phyloP scores from a whole-genome alignment of 2,888 invertebrate species.

The Drosophila recens region DNA sequence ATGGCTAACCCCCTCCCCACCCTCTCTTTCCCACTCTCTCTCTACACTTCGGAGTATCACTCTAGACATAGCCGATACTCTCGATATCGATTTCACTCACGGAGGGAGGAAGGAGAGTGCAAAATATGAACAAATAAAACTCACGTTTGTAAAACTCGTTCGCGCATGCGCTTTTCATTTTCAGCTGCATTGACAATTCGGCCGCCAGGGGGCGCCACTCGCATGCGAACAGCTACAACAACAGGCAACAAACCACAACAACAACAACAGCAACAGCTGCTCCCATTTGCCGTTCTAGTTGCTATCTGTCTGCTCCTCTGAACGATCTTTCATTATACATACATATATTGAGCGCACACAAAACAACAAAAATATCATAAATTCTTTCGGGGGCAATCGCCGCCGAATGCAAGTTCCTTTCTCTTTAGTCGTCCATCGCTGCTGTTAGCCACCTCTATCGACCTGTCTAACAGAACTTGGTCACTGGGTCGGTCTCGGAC shows the following conservation, averaged over 20 bases:
- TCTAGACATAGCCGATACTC: conserved; percentile 48
- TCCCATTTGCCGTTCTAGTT: conserved; percentile 65
- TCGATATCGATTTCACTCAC: conserved; percentile 74
- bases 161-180: conserved; percentile 73
- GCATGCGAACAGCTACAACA: not conserved
- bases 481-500: conserved; percentile 73
- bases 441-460: conserved; percentile 28
- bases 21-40: no score
- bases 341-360: conserved; percentile 43
- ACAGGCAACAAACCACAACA: not conserved
- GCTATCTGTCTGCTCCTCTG: conserved; percentile 47
- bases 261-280: conserved; percentile 49
- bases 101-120: not conserved
- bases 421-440: conserved; percentile 54
- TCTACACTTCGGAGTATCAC: not conserved
- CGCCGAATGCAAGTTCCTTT: conserved; percentile 66
- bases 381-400: conserved; percentile 66
- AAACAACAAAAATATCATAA: conserved; percentile 68
- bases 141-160: conserved; percentile 64
- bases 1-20: not conserved
- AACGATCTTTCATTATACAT: conserved; percentile 51
- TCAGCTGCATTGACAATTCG: conserved; percentile 71
- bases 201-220: conserved; percentile 57
- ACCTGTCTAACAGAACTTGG: conserved; percentile 72
- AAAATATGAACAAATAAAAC: conserved; percentile 48